Evolutionary conservation across 2,113 vertebrate genomes (phyloP).

Genomic region (Solenodon paradoxus): DNA sequence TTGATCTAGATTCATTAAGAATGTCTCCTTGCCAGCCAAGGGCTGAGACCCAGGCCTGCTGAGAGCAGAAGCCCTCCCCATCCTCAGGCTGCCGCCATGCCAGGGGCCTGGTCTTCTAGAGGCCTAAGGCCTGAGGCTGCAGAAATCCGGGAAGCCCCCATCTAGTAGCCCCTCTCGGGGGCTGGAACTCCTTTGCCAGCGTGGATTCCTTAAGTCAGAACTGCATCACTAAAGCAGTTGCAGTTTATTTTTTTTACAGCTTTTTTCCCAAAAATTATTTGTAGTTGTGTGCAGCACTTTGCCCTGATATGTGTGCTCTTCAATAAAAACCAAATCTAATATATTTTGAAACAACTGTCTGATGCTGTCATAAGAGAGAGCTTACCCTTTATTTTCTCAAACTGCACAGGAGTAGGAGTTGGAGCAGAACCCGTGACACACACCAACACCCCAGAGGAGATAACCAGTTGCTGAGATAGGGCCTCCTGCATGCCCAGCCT

Average conservation of each 20-base stretch:
- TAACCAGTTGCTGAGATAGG: not conserved
- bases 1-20: slow-evolving; percentile 37
- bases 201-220: slow-evolving; percentile 75
- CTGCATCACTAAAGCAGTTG: slow-evolving; percentile 79
- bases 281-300: slow-evolving; percentile 82
- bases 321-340: slow-evolving; percentile 87
- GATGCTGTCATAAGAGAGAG: slow-evolving; percentile 79
- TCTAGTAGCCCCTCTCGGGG: slow-evolving; percentile 73
- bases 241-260: slow-evolving; percentile 81
- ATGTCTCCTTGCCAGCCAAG: slow-evolving; percentile 17
- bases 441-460: not conserved
- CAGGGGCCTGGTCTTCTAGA: not conserved
- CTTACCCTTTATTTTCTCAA: slow-evolving; percentile 33
- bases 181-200: slow-evolving; percentile 63
- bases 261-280: slow-evolving; percentile 75
- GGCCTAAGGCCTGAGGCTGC: slow-evolving; percentile 37
- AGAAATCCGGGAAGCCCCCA: slow-evolving; percentile 61
- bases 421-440: not conserved
- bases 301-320: slow-evolving; percentile 82
- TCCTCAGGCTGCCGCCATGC: not conserved
- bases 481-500: not conserved
- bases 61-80: not conserved
- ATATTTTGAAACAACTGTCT: slow-evolving; percentile 85
- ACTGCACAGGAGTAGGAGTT: not conserved
- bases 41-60: not conserved